Percentiles rank a stretch among this genome's conserved stretches.
Conservation (phyloP, 2,113 vertebrate genomes). For the Poeciliopsis occidentalis region DNA sequence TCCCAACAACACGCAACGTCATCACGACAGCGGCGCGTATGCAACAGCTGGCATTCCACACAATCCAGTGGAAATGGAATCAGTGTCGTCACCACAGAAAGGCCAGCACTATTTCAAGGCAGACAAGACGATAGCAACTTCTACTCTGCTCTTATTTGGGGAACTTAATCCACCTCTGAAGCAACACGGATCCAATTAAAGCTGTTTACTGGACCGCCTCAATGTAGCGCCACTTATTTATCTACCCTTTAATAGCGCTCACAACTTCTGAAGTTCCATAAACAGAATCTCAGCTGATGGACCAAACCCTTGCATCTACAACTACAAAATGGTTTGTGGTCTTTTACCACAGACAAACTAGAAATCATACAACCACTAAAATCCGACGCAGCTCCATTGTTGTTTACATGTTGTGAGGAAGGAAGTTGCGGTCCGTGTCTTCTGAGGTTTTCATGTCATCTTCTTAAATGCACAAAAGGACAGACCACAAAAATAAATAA, state of each 20-base stretch:
- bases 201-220: conserved; percentile 36
- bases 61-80: not conserved
- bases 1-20: not conserved
- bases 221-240: conserved; percentile 8
- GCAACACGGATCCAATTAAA: conserved; percentile 29
- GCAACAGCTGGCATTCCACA: conserved; percentile 23
- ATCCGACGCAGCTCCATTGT: too few species aligned
- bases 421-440: too few species aligned
- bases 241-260: conserved; percentile 8
- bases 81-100: conserved; percentile 2
- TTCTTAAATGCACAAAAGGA: too few species aligned
- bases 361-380: too few species aligned
- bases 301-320: too few species aligned
- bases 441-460: too few species aligned
- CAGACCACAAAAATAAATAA: too few species aligned
- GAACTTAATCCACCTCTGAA: conserved; percentile 31
- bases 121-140: conserved; percentile 11
- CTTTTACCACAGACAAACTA: too few species aligned
- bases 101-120: conserved; percentile 32
- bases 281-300: not conserved
- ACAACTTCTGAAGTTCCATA: not conserved
- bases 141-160: conserved; percentile 30
- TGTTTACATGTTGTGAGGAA: too few species aligned
- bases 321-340: too few species aligned
- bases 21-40: not conserved